Evolutionary conservation across 2,888 invertebrate genomes (phyloP).

Genomic region (Eledona agricola): DNA sequence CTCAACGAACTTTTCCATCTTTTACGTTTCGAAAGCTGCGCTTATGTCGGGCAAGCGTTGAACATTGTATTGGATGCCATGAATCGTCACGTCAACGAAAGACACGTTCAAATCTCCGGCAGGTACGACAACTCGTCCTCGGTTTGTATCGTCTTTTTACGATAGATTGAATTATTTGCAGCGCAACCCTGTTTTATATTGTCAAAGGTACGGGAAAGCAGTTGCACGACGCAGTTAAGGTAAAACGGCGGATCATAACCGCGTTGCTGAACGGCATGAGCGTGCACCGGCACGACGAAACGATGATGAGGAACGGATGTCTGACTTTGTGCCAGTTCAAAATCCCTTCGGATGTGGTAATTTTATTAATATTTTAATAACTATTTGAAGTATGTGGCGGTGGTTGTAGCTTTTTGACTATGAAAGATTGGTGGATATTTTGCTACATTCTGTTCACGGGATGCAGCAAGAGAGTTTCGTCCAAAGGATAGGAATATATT

Average conservation of each 20-base stretch:
- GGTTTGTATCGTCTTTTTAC: background rate
- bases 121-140: too few relatives aligned
- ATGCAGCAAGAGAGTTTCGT: conserved; percentile 90
- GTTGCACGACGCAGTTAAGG: conserved; percentile 71
- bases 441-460: conserved; percentile 83
- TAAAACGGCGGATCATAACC: conserved; percentile 82
- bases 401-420: conserved; percentile 84
- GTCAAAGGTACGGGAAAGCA: conserved; percentile 86
- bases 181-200: conserved; percentile 94
- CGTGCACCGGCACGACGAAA: conserved; percentile 82
- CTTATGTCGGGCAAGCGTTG: conserved; percentile 77
- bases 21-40: conserved; percentile 84
- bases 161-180: conserved; percentile 60
- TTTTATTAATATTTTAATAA: conserved; percentile 51
- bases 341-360: conserved; percentile 93
- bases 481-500: conserved; percentile 92
- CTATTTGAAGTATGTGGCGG: conserved; percentile 14
- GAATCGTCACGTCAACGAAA: conserved; percentile 85
- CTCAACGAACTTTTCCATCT: conserved; percentile 91
- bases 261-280: conserved; percentile 90
- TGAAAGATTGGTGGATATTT: conserved; percentile 82
- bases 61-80: conserved; percentile 88
- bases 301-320: conserved; percentile 97
- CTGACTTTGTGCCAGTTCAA: conserved; percentile 93
- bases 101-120: conserved; percentile 92